phyloP scores from a whole-genome alignment of 2,888 invertebrate species.

The Nemurella pictetii region DNA sequence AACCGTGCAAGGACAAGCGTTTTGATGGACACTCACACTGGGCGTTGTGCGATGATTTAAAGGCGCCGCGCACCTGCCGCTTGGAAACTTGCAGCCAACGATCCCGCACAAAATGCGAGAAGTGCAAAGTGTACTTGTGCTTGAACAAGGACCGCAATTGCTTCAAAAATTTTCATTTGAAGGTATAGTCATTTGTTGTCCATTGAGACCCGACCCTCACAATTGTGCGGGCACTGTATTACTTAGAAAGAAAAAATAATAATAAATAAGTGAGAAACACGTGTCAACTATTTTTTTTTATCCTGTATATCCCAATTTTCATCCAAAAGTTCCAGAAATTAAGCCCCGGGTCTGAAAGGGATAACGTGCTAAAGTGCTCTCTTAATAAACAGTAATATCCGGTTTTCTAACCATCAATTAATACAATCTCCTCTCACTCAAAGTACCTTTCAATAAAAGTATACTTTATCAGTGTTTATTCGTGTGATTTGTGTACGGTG shows the following conservation, averaged over 20 bases:
- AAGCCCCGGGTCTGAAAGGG: neutral
- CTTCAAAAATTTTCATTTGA: no score
- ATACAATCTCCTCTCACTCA: no score
- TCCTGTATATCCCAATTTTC: constrained; percentile 31
- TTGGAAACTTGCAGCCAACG: neutral
- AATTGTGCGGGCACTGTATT: neutral
- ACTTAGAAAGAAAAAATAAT: neutral
- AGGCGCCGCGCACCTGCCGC: neutral
- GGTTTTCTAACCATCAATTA: no score
- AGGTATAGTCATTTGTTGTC: no score
- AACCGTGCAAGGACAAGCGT: neutral
- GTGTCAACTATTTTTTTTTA: constrained; percentile 43
- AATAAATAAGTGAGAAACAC: neutral
- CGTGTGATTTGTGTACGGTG: no score
- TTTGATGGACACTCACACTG: neutral
- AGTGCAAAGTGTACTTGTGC: neutral
- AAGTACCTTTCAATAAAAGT: no score
- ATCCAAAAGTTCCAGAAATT: neutral
- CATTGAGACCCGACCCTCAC: neutral
- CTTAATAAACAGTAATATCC: no score
- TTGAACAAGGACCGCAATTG: no score
- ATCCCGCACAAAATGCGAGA: neutral
- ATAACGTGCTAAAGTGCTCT: no score
- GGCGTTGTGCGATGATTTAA: neutral
- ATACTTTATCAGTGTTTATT: no score